Percentiles rank a stretch among this genome's conserved stretches.
Evolutionary conservation across 2,797 vertebrate species (phyloP).

Genomic region (Moxostoma hubbsi): DNA sequence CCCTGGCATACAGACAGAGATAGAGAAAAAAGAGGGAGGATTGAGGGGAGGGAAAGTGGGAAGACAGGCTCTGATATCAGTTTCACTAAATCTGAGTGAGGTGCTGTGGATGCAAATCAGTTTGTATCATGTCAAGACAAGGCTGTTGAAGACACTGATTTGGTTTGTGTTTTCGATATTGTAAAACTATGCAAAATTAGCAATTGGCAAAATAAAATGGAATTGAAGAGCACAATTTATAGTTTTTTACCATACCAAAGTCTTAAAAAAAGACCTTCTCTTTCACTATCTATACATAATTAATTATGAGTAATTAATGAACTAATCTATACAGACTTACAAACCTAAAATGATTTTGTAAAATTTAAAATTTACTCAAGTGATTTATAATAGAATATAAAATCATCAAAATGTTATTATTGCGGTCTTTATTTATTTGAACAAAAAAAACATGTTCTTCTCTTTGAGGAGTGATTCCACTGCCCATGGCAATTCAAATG

Average conservation of each 20-base stretch:
- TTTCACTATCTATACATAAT: too few relatives aligned
- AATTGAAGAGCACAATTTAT: too few relatives aligned
- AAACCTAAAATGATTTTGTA: too few relatives aligned
- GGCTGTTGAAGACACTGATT: conserved; percentile 26
- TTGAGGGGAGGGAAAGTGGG: conserved; percentile 34
- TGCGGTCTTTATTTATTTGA: background rate
- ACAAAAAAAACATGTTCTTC: too few relatives aligned
- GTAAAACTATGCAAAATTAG: background rate
- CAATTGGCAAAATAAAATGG: conserved; percentile 26
- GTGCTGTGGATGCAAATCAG: conserved; percentile 70
- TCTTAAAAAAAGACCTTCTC: too few relatives aligned
- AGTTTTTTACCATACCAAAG: too few relatives aligned
- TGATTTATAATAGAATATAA: background rate
- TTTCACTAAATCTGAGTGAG: conserved; percentile 87
- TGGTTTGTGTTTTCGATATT: background rate
- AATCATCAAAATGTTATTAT: background rate
- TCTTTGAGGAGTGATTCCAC: background rate
- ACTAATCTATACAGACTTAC: too few relatives aligned
- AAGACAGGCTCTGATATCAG: conserved; percentile 86
- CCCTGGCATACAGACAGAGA: conserved; percentile 72
- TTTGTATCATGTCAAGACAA: conserved; percentile 66
- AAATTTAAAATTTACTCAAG: too few relatives aligned
- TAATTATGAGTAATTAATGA: too few relatives aligned
- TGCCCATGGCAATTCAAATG: conserved; percentile 17
- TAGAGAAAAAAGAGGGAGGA: conserved; percentile 62